Evolutionary conservation across 2,113 vertebrate species (phyloP), one percentile per base, ranked within the genome.

Genomic region (Rhinopithecus roxellana): DNA sequence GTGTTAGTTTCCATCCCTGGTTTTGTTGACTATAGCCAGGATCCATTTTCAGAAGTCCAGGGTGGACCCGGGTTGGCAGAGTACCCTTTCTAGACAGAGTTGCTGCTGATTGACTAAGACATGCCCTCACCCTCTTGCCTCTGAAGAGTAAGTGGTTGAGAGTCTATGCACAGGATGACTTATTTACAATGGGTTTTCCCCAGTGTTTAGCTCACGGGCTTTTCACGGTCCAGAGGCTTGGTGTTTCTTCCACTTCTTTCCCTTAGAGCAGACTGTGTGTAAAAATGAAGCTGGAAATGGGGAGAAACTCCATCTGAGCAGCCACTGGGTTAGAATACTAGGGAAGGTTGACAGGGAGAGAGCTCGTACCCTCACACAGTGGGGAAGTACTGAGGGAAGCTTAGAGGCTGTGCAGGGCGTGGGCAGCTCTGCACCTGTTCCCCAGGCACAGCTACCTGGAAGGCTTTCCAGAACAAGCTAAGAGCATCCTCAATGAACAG

Each of bases 1-100:
- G 96, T 97, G 94, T 96, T 83, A 25, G 52, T 98, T 98, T 97
- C 97, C 97, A 95, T 92, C 96, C 84, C 83, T 83, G 78, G 90
- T 97, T 98, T 98, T 98, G 97, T 95, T 97, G 98, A 93, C 97
- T 98, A 87, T 90, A 77, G 87, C 93, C 95, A 93, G 95, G 98
- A 97, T 96, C 97, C 94, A 90, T 98, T 98, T 97, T 98, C 98
- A 90, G 95, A 96, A 95, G 89, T 64, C 38, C 86, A 72, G 57
- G 52, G 38, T 85, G 87, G 95, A 85, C 93, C 96, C 90, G 3
- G 45, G 30, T 89, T 95, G 93, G 97, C 98, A 95, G 82, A 86
- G 72, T 59, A 40, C 90, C 83, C 92, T 86, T 97, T 97, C 97
- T 17, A 96, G 93, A 70, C 95, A 98, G 97, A 98, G 97, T 95